Conservation (phyloP, 2,797 vertebrate species). For the Loris lydekkerianus region DNA sequence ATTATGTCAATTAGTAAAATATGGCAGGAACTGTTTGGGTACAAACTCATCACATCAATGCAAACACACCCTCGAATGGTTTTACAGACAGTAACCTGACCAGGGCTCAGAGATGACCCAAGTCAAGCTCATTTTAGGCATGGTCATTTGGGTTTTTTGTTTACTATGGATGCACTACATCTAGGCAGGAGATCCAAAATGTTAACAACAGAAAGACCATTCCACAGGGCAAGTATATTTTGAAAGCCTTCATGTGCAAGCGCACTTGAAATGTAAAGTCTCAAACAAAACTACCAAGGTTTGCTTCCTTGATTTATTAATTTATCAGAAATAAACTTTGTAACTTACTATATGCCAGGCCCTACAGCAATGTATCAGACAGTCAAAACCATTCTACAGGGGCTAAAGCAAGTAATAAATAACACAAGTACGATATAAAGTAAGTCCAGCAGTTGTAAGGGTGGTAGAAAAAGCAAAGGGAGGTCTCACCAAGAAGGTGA, state of each 20-base stretch:
- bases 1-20: background rate
- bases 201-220: background rate
- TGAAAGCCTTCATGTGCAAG: background rate
- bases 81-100: background rate
- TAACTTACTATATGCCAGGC: background rate
- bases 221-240: background rate
- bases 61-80: background rate
- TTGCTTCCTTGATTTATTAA: constrained; percentile 17
- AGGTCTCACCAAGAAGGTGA: background rate
- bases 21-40: background rate
- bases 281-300: background rate
- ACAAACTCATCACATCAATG: background rate
- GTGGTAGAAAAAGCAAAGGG: background rate
- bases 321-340: background rate
- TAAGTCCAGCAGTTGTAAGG: background rate
- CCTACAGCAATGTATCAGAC: background rate
- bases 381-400: background rate
- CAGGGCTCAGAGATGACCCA: background rate
- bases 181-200: background rate
- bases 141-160: constrained; percentile 30
- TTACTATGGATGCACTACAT: background rate
- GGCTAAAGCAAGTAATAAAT: background rate
- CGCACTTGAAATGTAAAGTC: background rate
- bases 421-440: background rate
- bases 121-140: background rate